Base-by-base conservation (phyloP, 2,797 vertebrate genomes). In the Pelochelys cantorii region DNA sequence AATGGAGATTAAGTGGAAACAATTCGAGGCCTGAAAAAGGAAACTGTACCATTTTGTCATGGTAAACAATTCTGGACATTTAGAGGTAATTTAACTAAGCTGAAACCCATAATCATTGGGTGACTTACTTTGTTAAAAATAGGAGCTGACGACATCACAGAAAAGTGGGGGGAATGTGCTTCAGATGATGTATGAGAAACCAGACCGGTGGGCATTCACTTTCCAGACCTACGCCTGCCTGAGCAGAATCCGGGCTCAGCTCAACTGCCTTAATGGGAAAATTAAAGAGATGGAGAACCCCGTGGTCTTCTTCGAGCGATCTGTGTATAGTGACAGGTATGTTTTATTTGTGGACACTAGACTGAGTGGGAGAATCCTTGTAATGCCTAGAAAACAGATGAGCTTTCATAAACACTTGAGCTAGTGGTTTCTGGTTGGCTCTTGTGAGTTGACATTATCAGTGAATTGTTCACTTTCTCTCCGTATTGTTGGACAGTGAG, bases 261-360 rank as follows among this genome's bases (percentile, higher is more conserved):
- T 99, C 13, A 89, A 68, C 0, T 97, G 97, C 27, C 97, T 98
- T 65, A 97, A 97, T 0, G 98, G 98, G 79, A 99, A 98, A 59
- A 97, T 98, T 17, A 90, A 52, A 31, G 97, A 98, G 13, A 97
- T 97, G 0, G 98, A 98, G 92, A 96, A 98, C 1, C 99, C 99
- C 0, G 99, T 98, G 34, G 96, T 99, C 90, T 99, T 99, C 97
- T 99, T 99, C 0, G 99, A 99, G 92, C 97, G 99, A 4, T 99
- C 99, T 3, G 98, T 99, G 88, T 99, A 99, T 97, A 99, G 99
- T 1, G 99, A 99, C 98, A 98, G 99, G 99, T 99, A 95, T 0
- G 14, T 17, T 20, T 22, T 81, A n/a, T 55, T 37, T 25, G 59
- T 0, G 3, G 11, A 11, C 68, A 29, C 55, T 29, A 0, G 1